These are phyloP conservation scores for Bhutanitis thaidina DNA, from an alignment of 2,888 invertebrate species.

Conservation along the genomic window DNA sequence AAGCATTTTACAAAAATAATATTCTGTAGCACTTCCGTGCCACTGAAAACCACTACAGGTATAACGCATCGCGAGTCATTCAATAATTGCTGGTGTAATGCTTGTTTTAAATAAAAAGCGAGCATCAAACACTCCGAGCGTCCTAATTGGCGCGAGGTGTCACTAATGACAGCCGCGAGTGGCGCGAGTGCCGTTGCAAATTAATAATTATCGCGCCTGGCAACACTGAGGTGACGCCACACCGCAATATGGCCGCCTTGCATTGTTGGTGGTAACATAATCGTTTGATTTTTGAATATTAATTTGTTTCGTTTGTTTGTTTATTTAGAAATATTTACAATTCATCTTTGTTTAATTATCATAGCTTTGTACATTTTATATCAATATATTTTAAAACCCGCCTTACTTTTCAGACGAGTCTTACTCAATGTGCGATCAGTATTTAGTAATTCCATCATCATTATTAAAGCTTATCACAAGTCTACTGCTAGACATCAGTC, in stretches of 20 bases:
- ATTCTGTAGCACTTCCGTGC: constrained; percentile 39
- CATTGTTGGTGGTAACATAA: constrained; percentile 56
- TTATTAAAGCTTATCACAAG: too few relatives aligned
- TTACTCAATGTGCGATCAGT: too few relatives aligned
- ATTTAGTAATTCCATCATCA: too few relatives aligned
- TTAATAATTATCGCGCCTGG: constrained; percentile 78
- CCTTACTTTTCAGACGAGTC: too few relatives aligned
- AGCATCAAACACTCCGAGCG: constrained; percentile 70
- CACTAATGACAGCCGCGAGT: constrained; percentile 71
- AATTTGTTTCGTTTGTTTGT: constrained; percentile 22
- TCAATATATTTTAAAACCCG: too few relatives aligned
- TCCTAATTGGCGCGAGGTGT: constrained; percentile 78
- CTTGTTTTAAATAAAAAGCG: constrained; percentile 74
- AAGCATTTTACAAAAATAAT: constrained; percentile 35
- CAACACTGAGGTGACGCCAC: constrained; percentile 59
- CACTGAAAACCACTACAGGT: constrained; percentile 51
- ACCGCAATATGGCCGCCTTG: constrained; percentile 66
- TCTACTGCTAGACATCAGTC: too few relatives aligned
- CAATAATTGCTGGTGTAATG: constrained; percentile 74
- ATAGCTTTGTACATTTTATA: too few relatives aligned
- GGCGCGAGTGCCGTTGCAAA: constrained; percentile 61
- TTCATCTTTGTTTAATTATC: too few relatives aligned
- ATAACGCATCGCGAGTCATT: constrained; percentile 61
- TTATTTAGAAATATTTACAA: too few relatives aligned
- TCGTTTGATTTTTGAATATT: constrained; percentile 50